Conservation (phyloP, 2,797 vertebrate species). For the Glyptemys insculpta region DNA sequence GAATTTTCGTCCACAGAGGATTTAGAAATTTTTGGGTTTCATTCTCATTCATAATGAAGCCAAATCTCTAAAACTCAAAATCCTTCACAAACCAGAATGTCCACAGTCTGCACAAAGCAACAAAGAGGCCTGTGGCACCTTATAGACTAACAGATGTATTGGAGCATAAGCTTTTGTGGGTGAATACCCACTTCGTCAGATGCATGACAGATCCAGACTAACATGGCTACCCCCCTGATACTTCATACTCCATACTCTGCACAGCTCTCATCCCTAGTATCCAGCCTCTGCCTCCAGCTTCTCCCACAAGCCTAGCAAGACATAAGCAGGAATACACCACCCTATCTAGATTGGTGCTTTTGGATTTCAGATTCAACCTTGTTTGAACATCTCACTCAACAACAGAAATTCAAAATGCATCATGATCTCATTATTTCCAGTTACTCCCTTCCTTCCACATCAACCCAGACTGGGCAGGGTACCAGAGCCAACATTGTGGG, state of each 20-base stretch:
- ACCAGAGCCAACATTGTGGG: not conserved
- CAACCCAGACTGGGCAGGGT: not conserved
- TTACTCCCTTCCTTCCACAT: not conserved
- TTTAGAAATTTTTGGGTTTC: not conserved
- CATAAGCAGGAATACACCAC: not conserved
- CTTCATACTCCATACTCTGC: no score
- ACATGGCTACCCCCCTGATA: no score
- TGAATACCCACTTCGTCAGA: no score
- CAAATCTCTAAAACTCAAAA: not conserved
- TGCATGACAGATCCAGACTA: no score
- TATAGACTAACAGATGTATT: no score
- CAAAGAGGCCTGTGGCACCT: no score
- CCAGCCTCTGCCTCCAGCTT: not conserved
- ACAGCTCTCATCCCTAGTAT: not conserved
- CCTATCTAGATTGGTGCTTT: not conserved
- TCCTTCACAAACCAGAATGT: not conserved
- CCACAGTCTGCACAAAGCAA: not conserved
- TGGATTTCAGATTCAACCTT: not conserved
- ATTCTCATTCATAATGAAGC: not conserved
- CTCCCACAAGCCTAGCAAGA: not conserved
- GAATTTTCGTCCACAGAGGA: not conserved
- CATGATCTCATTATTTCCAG: not conserved
- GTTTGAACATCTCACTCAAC: not conserved
- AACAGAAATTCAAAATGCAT: not conserved
- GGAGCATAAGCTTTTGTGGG: no score